Base-by-base conservation (phyloP, 2,888 invertebrate genomes). In the Himalopsyche tibetana region DNA sequence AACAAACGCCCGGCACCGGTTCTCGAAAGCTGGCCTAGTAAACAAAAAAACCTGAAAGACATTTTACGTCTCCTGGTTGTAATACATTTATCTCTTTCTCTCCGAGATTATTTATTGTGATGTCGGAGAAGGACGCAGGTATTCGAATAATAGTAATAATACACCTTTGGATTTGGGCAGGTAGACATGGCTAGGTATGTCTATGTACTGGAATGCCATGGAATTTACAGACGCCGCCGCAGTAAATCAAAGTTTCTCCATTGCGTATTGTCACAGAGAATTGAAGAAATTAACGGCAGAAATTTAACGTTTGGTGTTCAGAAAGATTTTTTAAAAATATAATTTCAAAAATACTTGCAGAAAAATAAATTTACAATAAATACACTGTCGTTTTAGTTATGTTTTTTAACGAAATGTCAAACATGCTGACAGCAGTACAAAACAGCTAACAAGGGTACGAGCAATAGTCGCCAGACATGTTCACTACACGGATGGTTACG, bases 41-140 rank as follows among this genome's bases (percentile, higher is more conserved):
- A 63, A 63, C 63, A 63, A 63, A 63, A n/a, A 63, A 63, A 63
- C 63, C 63, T 63, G 56, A 56, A 63, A 63, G n/a, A 63, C 28
- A 63, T 63, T 63, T 63, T 63, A 51, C 51, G 51, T 63, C 63
- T 63, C 63, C 63, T 28, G 63, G 63, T 63, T 63, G n/a, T 63
- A 28, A 19, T 63, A 4, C 9, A 11, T 11, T 11, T 28, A 28
- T 63, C 63, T 63, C 63, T 63, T 63, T 63, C 63, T 28, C 63
- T 9, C 63, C 63, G 19, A 28, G 11, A 19, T n/a, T 15, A 63
- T 28, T 9, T 63, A 28, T 11, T 28, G 63, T 63, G 63, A 19
- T 63, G 63, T 63, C 63, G n/a, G 63, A 63, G 15, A 63, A 28
- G 28, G 28, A 63, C 28, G 63, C 9, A 63, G 28, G 63, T 15